phyloP scores from a whole-genome alignment of 2,888 invertebrate species.

The Drosophila anomelani region DNA sequence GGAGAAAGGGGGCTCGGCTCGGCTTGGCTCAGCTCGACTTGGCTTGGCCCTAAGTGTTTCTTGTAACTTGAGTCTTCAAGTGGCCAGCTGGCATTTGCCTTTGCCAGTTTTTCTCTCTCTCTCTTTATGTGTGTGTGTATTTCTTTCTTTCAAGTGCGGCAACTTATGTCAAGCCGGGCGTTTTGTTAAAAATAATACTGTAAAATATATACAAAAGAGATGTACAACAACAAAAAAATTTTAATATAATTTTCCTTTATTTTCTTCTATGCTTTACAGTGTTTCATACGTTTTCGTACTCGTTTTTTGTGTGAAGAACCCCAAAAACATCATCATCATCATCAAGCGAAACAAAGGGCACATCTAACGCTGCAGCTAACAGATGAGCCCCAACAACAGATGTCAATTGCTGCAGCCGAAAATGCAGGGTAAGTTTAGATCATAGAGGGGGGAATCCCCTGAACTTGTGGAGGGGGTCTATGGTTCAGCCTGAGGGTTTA shows the following conservation, averaged over 20 bases:
- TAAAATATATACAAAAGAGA: slow-evolving; percentile 55
- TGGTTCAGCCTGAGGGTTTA: neutral
- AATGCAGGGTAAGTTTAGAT: slow-evolving; percentile 84
- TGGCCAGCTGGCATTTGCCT: slow-evolving; percentile 76
- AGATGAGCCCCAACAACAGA: slow-evolving; percentile 85
- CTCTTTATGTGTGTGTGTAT: slow-evolving; percentile 5
- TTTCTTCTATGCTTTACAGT: slow-evolving; percentile 55
- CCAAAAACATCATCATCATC: slow-evolving; percentile 25
- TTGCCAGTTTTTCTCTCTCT: slow-evolving; percentile 63
- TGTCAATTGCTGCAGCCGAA: slow-evolving; percentile 85
- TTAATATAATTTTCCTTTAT: slow-evolving; percentile 56
- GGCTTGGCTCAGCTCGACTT: slow-evolving; percentile 42
- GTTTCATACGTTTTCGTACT: slow-evolving; percentile 63
- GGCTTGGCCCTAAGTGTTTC: slow-evolving; percentile 75
- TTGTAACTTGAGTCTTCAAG: slow-evolving; percentile 80
- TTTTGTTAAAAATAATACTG: slow-evolving; percentile 64
- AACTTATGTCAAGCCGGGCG: slow-evolving; percentile 64
- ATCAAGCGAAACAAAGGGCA: slow-evolving; percentile 79
- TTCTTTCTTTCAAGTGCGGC: slow-evolving; percentile 55
- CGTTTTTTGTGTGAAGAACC: slow-evolving; percentile 56
- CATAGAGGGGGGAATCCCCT: neutral
- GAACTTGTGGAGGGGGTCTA: neutral
- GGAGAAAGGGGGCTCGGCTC: slow-evolving; percentile 41
- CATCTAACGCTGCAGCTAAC: slow-evolving; percentile 84
- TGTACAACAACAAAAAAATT: slow-evolving; percentile 42